A percentile compares a stretch with the other conserved stretches of the same genome.
Conservation (phyloP, 2,888 invertebrate species). For the Cartodere bifasciata region DNA sequence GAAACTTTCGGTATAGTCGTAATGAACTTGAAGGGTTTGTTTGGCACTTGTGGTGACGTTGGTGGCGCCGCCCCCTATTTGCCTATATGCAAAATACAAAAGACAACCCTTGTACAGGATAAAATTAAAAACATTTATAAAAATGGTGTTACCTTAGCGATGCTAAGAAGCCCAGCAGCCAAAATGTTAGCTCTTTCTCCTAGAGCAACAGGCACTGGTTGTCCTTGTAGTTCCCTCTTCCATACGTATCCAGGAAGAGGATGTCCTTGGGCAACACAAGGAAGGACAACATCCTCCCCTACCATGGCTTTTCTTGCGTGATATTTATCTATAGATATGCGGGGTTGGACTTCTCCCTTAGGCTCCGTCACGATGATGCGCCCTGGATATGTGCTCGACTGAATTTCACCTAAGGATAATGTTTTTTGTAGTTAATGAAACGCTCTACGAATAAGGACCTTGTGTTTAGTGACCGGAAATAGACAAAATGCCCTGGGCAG, state of each 20-base stretch:
- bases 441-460: too few species aligned
- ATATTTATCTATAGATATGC: constrained; percentile 59
- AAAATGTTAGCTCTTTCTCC: constrained; percentile 47
- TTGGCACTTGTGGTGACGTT: too few species aligned
- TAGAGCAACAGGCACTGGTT: constrained; percentile 51
- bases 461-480: too few species aligned
- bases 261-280: constrained; percentile 71
- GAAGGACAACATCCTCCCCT: constrained; percentile 61
- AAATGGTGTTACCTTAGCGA: constrained; percentile 53
- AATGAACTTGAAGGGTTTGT: too few species aligned
- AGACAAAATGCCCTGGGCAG: too few species aligned
- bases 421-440: too few species aligned
- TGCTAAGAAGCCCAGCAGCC: constrained; percentile 51
- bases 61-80: too few species aligned
- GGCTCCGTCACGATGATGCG: constrained; percentile 61
- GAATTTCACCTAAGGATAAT: constrained; percentile 44
- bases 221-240: constrained; percentile 63
- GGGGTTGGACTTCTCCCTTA: constrained; percentile 61
- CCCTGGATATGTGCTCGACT: constrained; percentile 46
- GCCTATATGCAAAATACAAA: too few species aligned
- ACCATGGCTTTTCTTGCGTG: constrained; percentile 51
- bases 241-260: constrained; percentile 71
- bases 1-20: too few species aligned
- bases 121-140: too few species aligned
- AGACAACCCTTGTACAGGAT: too few species aligned